phyloP scores from a whole-genome alignment of 2,113 vertebrate species.

The Hypocryptadius cinnamomeus region DNA sequence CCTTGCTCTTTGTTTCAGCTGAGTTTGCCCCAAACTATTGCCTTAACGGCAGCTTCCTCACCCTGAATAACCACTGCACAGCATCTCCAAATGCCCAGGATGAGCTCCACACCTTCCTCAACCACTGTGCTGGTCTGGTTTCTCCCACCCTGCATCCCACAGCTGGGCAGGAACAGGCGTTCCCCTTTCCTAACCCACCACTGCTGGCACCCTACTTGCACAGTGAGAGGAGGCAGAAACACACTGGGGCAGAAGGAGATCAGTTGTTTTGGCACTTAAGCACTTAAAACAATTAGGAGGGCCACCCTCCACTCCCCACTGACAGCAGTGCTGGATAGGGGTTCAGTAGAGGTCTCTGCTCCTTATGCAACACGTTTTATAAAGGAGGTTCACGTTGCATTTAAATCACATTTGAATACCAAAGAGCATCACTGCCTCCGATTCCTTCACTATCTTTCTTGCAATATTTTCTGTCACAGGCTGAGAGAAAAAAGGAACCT shows the following conservation, averaged over 20 bases:
- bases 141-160: background rate
- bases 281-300: background rate
- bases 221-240: background rate
- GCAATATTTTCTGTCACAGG: background rate
- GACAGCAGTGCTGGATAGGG: background rate
- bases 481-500: background rate
- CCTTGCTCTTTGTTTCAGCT: background rate
- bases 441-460: background rate
- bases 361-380: background rate
- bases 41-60: background rate
- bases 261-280: background rate
- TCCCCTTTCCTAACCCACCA: background rate
- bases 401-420: background rate
- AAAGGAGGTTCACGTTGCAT: background rate
- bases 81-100: background rate
- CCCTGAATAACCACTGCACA: background rate
- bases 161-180: background rate
- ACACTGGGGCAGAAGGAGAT: background rate
- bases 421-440: background rate
- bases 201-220: background rate
- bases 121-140: background rate
- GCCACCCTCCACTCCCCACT: background rate
- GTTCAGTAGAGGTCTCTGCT: background rate
- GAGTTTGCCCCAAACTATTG: background rate
- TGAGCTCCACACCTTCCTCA: background rate